These are phyloP conservation scores for Sander lucioperca DNA, from an alignment of 2,113 vertebrate species.

Conservation along the genomic window DNA sequence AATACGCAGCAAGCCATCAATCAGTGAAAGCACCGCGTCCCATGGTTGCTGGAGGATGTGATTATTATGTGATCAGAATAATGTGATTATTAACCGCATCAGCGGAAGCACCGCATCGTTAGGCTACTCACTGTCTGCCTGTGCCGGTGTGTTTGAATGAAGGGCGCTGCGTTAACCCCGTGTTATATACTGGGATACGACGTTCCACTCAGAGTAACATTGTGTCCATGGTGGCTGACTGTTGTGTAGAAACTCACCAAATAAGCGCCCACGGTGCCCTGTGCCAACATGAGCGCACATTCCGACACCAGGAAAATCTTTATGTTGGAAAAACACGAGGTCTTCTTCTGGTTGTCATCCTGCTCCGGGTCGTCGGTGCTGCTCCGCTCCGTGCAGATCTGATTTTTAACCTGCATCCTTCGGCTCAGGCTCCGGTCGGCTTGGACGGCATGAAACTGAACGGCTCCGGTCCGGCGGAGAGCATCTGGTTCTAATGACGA, in stretches of 20 bases:
- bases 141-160: slow-evolving; percentile 37
- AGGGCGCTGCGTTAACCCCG: slow-evolving; percentile 60
- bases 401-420: slow-evolving; percentile 89
- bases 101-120: slow-evolving; percentile 33
- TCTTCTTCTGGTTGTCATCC: slow-evolving; percentile 89
- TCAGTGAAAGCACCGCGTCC: slow-evolving; percentile 45
- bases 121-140: slow-evolving; percentile 38
- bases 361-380: slow-evolving; percentile 86
- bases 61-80: slow-evolving; percentile 52
- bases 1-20: slow-evolving; percentile 69
- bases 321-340: slow-evolving; percentile 93
- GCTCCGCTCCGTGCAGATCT: slow-evolving; percentile 85
- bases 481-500: slow-evolving; percentile 69
- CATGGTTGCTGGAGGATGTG: slow-evolving; percentile 38
- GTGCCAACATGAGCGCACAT: slow-evolving; percentile 95
- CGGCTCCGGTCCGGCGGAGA: slow-evolving; percentile 66
- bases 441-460: slow-evolving; percentile 61
- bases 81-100: slow-evolving; percentile 57
- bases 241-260: slow-evolving; percentile 88
- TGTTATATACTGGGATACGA: slow-evolving; percentile 3
- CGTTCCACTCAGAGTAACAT: slow-evolving; percentile 10
- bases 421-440: slow-evolving; percentile 74
- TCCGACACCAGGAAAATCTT: slow-evolving; percentile 95
- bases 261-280: slow-evolving; percentile 95
- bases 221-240: slow-evolving; percentile 1